Conservation (phyloP, 2,797 vertebrate species). For the Sphaeramia orbicularis region DNA sequence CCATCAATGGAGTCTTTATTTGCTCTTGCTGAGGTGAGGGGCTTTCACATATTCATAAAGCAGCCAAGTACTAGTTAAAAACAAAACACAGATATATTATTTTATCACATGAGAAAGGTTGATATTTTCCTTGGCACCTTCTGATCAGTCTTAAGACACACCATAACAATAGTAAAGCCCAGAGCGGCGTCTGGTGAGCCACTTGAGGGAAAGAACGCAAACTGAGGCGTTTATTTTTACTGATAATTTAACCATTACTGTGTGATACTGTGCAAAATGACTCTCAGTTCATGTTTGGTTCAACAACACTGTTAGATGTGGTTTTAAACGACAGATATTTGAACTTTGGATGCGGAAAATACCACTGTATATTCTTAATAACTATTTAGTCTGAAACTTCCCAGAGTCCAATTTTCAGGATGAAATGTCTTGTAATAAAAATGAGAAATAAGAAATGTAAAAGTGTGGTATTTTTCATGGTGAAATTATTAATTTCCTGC, state of each 20-base stretch:
- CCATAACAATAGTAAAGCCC: slow-evolving; percentile 37
- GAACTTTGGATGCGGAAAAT: too few relatives aligned
- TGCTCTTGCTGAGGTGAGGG: slow-evolving; percentile 19
- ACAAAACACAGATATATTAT: slow-evolving; percentile 37
- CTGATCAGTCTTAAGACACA: slow-evolving; percentile 18
- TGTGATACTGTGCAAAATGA: not conserved
- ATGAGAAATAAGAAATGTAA: too few relatives aligned
- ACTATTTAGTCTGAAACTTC: too few relatives aligned
- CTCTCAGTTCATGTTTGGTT: not conserved
- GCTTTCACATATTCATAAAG: slow-evolving; percentile 12
- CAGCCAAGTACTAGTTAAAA: slow-evolving; percentile 22
- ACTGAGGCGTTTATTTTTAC: slow-evolving; percentile 21
- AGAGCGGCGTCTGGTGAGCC: slow-evolving; percentile 46
- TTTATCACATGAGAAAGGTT: slow-evolving; percentile 50
- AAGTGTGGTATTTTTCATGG: too few relatives aligned
- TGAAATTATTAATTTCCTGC: too few relatives aligned
- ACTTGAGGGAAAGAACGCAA: slow-evolving; percentile 32
- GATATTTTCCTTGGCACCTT: slow-evolving; percentile 60
- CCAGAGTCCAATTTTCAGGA: too few relatives aligned
- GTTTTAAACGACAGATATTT: too few relatives aligned
- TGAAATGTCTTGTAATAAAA: too few relatives aligned
- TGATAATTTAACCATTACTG: slow-evolving; percentile 34
- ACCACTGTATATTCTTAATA: too few relatives aligned
- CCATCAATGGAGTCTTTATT: slow-evolving; percentile 49
- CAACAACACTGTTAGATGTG: not conserved